phyloP scores from a whole-genome alignment of 2,113 vertebrate genomes.

The Callipepla californica region DNA sequence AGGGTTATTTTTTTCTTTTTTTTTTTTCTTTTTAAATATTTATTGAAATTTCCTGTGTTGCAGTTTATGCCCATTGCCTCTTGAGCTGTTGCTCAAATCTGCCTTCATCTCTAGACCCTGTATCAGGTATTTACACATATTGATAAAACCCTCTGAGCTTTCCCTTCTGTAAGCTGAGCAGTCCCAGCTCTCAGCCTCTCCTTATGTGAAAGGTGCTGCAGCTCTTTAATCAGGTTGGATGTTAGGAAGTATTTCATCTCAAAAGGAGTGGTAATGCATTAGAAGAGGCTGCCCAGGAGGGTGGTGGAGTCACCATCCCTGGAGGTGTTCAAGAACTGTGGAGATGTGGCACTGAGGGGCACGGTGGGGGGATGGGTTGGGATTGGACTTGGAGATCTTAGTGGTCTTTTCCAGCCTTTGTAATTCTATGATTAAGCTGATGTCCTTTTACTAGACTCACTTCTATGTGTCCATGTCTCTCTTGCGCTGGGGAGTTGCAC shows the following conservation, averaged over 20 bases:
- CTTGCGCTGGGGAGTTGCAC: neutral
- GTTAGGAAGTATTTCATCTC: too few relatives aligned
- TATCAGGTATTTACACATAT: conserved; percentile 24
- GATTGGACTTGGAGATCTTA: too few relatives aligned
- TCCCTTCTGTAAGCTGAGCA: neutral
- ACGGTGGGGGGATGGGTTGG: too few relatives aligned
- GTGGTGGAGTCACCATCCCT: too few relatives aligned
- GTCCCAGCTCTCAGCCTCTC: neutral
- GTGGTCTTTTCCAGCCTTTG: too few relatives aligned
- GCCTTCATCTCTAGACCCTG: neutral
- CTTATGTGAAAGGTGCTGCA: neutral
- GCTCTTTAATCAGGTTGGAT: too few relatives aligned
- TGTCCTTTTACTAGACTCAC: neutral
- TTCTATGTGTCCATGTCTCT: neutral
- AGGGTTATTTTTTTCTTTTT: neutral
- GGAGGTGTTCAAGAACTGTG: too few relatives aligned
- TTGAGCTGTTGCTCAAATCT: neutral
- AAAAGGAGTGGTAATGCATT: too few relatives aligned
- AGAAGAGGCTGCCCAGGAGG: too few relatives aligned
- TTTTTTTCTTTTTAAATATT: neutral
- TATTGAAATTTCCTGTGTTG: conserved; percentile 34
- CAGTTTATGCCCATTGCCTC: neutral
- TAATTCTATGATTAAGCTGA: neutral
- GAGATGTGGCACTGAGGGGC: too few relatives aligned
- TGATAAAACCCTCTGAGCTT: neutral